These are phyloP conservation scores for Scaptodrosophila lebanonensis DNA, from an alignment of 1,140 invertebrate species.

Conservation along the genomic window DNA sequence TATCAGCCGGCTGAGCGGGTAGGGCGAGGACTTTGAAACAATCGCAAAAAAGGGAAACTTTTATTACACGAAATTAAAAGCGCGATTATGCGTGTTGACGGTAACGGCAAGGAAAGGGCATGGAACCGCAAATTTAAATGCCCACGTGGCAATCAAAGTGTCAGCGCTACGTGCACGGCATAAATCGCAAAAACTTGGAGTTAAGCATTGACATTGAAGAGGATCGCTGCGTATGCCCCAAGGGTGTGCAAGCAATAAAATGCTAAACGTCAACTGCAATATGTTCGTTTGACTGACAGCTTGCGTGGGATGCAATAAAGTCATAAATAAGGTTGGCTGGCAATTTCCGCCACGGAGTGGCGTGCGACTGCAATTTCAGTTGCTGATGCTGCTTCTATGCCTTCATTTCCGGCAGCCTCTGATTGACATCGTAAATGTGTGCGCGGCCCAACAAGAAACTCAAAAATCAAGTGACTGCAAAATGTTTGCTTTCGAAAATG, in stretches of 20 bases:
- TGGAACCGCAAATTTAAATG: slow-evolving; percentile 29
- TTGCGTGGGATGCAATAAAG: slow-evolving; percentile 5
- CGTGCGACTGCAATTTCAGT: slow-evolving; percentile 39
- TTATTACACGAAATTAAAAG: slow-evolving; percentile 45
- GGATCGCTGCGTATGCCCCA: slow-evolving; percentile 9
- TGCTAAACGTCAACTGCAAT: slow-evolving; percentile 23
- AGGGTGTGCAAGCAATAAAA: slow-evolving; percentile 26
- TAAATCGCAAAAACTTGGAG: slow-evolving; percentile 36
- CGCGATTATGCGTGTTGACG: slow-evolving; percentile 45
- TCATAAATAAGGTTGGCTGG: slow-evolving; percentile 35
- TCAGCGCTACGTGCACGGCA: slow-evolving; percentile 40
- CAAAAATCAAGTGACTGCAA: slow-evolving; percentile 1
- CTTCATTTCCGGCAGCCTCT: slow-evolving; percentile 45
- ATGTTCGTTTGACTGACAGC: not conserved
- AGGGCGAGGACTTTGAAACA: no score
- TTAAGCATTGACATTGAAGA: slow-evolving; percentile 6
- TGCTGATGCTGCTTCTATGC: slow-evolving; percentile 34
- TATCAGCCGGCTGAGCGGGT: no score
- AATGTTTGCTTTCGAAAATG: slow-evolving; percentile 24
- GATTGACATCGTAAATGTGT: slow-evolving; percentile 20
- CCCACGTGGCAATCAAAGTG: slow-evolving; percentile 41
- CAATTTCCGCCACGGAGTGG: slow-evolving; percentile 43
- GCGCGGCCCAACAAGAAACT: not conserved
- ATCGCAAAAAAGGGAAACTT: slow-evolving; percentile 35
- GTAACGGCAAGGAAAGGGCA: not conserved